A percentile compares a stretch with the other conserved stretches of the same genome.
Conservation (phyloP, 2,797 vertebrate species). For the Melopsittacus undulatus region DNA sequence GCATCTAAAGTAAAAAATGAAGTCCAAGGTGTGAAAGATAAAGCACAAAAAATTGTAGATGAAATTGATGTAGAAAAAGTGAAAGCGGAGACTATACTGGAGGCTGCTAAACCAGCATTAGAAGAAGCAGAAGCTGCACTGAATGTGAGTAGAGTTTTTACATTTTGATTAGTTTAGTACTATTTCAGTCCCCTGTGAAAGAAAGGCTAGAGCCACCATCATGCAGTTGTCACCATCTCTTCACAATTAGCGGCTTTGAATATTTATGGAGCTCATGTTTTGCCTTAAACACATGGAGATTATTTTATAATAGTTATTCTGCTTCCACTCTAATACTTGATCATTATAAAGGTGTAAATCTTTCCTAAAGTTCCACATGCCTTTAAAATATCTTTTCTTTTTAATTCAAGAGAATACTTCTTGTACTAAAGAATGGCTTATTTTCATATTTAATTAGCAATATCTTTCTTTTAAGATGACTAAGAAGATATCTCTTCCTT, state of each 20-base stretch:
- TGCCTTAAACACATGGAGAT: neutral
- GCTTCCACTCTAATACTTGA: neutral
- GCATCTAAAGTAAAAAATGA: slow-evolving; percentile 84
- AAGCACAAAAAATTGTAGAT: slow-evolving; percentile 84
- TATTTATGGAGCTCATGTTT: neutral
- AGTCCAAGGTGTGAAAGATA: slow-evolving; percentile 86
- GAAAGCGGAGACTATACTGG: slow-evolving; percentile 81
- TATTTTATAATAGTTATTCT: neutral
- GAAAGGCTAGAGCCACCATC: neutral
- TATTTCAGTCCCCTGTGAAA: neutral
- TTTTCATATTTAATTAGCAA: neutral
- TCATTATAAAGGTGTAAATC: neutral
- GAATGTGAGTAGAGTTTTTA: slow-evolving; percentile 74
- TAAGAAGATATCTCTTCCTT: neutral
- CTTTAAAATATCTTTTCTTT: neutral
- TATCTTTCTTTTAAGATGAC: neutral
- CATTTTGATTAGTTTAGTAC: neutral
- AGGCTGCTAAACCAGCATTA: slow-evolving; percentile 83
- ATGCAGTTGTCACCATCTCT: neutral
- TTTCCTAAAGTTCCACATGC: neutral
- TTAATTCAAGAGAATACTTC: neutral
- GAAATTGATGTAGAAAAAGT: slow-evolving; percentile 84
- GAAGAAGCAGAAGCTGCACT: slow-evolving; percentile 83
- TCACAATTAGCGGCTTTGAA: neutral
- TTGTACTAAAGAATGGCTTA: neutral